Percentiles rank a stretch among this genome's conserved stretches.
These are phyloP conservation scores for Sitobion miscanthi DNA, from an alignment of 1,140 invertebrate genomes.

Conservation along the genomic window DNA sequence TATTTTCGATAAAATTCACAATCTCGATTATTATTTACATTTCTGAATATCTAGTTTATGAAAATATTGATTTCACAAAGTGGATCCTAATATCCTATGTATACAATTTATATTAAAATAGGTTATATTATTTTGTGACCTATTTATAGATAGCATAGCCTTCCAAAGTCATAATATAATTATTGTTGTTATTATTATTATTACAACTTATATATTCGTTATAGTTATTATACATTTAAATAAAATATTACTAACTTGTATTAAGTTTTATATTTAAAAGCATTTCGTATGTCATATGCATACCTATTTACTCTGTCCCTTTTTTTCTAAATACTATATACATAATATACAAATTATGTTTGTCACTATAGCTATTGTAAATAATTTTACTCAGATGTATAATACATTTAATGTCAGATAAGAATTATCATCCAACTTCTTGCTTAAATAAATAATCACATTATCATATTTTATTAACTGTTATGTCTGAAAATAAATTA, in stretches of 20 bases:
- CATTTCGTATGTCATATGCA: not conserved
- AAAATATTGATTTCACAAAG: not conserved
- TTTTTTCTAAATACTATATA: not conserved
- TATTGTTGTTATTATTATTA: too few relatives aligned
- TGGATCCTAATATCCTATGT: fast-evolving
- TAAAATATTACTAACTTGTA: too few relatives aligned
- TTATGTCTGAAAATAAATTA: not conserved
- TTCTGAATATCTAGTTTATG: not conserved
- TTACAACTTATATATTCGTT: too few relatives aligned
- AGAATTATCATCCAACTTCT: not conserved
- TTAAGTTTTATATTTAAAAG: not conserved
- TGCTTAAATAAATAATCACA: not conserved
- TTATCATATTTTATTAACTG: not conserved
- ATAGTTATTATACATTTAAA: too few relatives aligned
- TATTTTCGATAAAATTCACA: not conserved
- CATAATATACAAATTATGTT: not conserved
- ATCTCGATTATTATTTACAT: not conserved
- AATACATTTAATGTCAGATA: not conserved
- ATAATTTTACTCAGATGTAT: not conserved
- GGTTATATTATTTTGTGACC: too few relatives aligned
- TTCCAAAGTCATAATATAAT: too few relatives aligned
- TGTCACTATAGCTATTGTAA: not conserved
- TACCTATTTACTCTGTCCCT: not conserved
- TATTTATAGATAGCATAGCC: too few relatives aligned
- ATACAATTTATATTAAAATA: too few relatives aligned